Percentiles rank a stretch among this genome's conserved stretches.
phyloP scores from a whole-genome alignment of 2,888 invertebrate genomes.

The Limnephilus lunatus region DNA sequence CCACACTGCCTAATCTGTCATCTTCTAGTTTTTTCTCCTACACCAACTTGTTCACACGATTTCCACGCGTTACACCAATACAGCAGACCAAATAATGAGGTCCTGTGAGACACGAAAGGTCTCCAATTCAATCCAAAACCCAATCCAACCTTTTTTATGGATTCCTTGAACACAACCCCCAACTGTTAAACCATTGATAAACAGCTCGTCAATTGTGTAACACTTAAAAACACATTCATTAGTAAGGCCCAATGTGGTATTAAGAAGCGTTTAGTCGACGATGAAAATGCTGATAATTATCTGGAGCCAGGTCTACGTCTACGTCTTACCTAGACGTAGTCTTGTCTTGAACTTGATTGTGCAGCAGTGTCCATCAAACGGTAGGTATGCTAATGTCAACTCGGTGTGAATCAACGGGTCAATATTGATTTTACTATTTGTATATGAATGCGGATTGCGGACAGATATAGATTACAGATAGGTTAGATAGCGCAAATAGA shows the following conservation, averaged over 20 bases:
- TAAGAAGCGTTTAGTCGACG: not conserved
- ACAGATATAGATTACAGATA: not conserved
- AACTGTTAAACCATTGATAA: too few relatives aligned
- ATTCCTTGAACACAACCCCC: not conserved
- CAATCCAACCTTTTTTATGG: not conserved
- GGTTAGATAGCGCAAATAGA: not conserved
- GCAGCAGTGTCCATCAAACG: not conserved
- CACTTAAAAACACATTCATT: too few relatives aligned
- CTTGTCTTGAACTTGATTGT: not conserved
- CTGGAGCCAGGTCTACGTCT: not conserved
- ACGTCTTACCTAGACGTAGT: too few relatives aligned
- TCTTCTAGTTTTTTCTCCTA: not conserved
- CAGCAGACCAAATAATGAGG: not conserved
- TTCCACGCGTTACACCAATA: not conserved
- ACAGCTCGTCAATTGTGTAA: too few relatives aligned
- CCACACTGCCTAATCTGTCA: constrained; percentile 46
- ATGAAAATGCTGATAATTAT: not conserved
- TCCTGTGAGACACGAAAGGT: not conserved
- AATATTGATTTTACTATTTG: constrained; percentile 2
- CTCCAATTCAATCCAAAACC: too few relatives aligned
- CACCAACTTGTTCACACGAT: not conserved
- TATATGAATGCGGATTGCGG: not conserved
- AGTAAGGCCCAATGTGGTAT: too few relatives aligned
- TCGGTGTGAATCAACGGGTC: not conserved
- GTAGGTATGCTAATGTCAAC: not conserved